Percentiles rank a stretch among this genome's conserved stretches.
Conservation (phyloP, 2,797 vertebrate genomes). For the Sebastes taczanowskii region DNA sequence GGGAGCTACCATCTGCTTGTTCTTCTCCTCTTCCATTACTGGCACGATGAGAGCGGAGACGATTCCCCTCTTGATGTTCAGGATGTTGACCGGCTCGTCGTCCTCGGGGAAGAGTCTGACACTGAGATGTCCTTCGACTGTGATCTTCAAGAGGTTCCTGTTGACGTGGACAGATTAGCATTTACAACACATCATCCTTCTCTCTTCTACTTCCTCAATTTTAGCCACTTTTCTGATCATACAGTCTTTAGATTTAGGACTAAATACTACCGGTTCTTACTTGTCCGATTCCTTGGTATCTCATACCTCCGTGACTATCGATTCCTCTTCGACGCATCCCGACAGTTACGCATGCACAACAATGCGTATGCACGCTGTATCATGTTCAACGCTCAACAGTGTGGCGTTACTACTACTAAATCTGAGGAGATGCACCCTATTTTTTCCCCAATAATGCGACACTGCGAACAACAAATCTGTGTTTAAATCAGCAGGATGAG, state of each 20-base stretch:
- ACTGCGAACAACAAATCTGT: no score
- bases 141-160: slow-evolving; percentile 78
- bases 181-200: slow-evolving; percentile 12
- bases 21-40: slow-evolving; percentile 76
- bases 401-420: no score
- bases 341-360: no score
- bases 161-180: slow-evolving; percentile 18
- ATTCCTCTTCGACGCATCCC: no score
- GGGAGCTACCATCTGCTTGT: slow-evolving; percentile 70
- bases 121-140: slow-evolving; percentile 73
- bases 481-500: no score
- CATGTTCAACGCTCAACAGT: no score
- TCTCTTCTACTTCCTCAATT: neutral
- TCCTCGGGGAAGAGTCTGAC: slow-evolving; percentile 86
- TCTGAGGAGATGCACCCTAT: no score
- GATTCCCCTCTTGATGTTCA: slow-evolving; percentile 96
- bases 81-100: slow-evolving; percentile 85
- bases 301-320: no score
- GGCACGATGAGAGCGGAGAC: slow-evolving; percentile 90
- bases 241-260: neutral
- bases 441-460: no score
- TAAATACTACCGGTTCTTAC: neutral
- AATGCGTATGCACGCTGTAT: no score
- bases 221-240: neutral
- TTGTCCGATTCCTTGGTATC: no score